phyloP scores from a whole-genome alignment of 2,113 vertebrate genomes.

The Chamaetylas fuelleborni region DNA sequence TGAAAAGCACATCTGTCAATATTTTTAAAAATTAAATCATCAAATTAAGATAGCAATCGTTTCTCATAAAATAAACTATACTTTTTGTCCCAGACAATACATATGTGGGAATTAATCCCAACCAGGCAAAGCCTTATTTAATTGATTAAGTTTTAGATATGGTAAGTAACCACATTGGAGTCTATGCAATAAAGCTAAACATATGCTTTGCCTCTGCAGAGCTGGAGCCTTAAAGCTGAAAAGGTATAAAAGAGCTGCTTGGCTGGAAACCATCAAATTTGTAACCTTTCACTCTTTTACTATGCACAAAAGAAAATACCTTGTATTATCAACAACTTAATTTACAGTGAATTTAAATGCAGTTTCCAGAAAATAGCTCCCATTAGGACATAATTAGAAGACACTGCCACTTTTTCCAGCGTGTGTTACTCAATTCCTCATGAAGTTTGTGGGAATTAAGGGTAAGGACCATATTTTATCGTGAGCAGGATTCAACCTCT shows the following conservation, averaged over 20 bases:
- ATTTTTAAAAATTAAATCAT: slow-evolving; percentile 4
- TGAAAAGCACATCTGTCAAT: neutral
- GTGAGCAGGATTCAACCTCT: neutral
- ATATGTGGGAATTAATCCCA: slow-evolving; percentile 9
- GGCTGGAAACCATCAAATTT: slow-evolving; percentile 7
- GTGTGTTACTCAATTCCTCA: neutral
- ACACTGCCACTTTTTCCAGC: neutral
- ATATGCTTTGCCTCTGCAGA: neutral
- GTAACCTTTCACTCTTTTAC: neutral
- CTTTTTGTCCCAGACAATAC: neutral
- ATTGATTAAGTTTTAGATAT: slow-evolving; percentile 27
- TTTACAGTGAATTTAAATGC: neutral
- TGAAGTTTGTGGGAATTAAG: neutral
- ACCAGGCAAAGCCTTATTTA: slow-evolving; percentile 25
- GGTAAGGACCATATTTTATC: neutral
- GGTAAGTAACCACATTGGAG: neutral
- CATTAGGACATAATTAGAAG: neutral
- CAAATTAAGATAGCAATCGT: slow-evolving; percentile 11
- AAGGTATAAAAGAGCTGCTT: neutral
- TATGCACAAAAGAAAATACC: neutral
- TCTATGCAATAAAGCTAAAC: slow-evolving; percentile 6
- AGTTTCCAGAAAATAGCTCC: neutral
- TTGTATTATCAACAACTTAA: neutral
- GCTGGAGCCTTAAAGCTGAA: neutral
- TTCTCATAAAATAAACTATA: slow-evolving; percentile 29